Evolutionary conservation across 2,113 vertebrate genomes (phyloP), one percentile per base, ranked within the genome.

Genomic region (Vidua macroura): DNA sequence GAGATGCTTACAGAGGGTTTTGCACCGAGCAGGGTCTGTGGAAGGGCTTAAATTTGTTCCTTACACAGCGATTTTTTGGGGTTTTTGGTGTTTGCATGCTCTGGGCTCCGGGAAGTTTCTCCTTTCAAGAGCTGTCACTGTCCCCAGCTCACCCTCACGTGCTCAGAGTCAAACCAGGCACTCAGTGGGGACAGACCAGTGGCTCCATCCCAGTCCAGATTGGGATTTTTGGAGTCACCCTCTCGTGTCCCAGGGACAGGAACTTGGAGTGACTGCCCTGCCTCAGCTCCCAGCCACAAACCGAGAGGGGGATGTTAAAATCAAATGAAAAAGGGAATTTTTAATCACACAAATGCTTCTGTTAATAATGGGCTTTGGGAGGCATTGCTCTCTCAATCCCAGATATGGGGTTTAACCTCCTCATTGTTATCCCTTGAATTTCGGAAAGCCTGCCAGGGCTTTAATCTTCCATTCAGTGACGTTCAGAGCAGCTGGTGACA

Each of bases 371-470:
- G 69, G 35, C 35, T 35, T 91, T 91, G 64, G 2, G 24, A 84
- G 69, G 69, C 64, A 77, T 91, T 87, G 84, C 64, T 81, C 69
- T 23, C 2, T 84, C 91, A 81, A 95, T 83, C 77, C 90, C n/a
- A 43, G 74, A 74, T 49, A 8, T 53, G 53, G 75, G 91, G 83
- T 79, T 94, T 79, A 56, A 83, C 86, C 79, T 82, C 75, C 86
- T 85, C 19, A 1, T 88, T 73, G 88, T 92, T 60, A 88, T 76
- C 86, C 86, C 76, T 86, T 93, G 86, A 76, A 93, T 93, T 85
- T 90, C 3, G 0, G 63, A 79, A 75, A 76, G 70, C 33, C 63
- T 76, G 27, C 15, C 25, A 80, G 73, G 83, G 67, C 52, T 24
- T 72, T 93, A 72, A 87, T 87, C 90, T 62, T 6, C 60, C 52